Evolutionary conservation across 2,888 invertebrate species (phyloP), one percentile per base, ranked within the genome.

Genomic region (Tubulanus polymorphus): DNA sequence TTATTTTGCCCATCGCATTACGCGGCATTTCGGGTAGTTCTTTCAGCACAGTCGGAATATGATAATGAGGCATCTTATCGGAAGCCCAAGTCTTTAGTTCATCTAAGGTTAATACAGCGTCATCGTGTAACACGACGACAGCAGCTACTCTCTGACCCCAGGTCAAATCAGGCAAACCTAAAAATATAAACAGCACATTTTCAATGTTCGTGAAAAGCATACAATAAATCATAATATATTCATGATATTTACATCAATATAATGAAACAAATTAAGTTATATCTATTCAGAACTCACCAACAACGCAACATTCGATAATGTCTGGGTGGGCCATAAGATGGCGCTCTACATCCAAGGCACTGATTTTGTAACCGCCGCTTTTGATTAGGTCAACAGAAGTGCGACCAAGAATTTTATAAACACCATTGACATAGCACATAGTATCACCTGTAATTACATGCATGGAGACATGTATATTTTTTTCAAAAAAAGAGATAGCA

Each of bases 1-100:
- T 81, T 1, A 93, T 84, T 81, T 94, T 94, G 0, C 93, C 93
- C 87, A 93, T 89, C 1, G 85, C 84, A 79, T 93, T 94, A 66
- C 88, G 86, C 0, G 91, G 92, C 76, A 92, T 84, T 2, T 63
- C 60, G 1, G 76, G 71, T 2, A 83, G 61, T 48, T 74, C 56
- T 53, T 64, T 69, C 2, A 76, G 25, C 27, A 83, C 80, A 23
- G 68, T 69, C 1, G 79, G 80, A 10, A 78, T 64, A 55, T 74
- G 71, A 54, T 78, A 79, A 2, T 66, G 58, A 0, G 79, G 69
- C 56, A 76, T 57, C 37, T 62, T 62, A 28, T 69, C 65, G 8
- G 35, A 46, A 3, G 67, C 66, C 75, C 75, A 76, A 2, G 51
- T 37, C 45, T 63, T 62, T 10, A 76, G 54, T 1, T 65, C 63